These are phyloP conservation scores for Hystrix brachyura DNA, from an alignment of 2,113 vertebrate species.

Conservation along the genomic window DNA sequence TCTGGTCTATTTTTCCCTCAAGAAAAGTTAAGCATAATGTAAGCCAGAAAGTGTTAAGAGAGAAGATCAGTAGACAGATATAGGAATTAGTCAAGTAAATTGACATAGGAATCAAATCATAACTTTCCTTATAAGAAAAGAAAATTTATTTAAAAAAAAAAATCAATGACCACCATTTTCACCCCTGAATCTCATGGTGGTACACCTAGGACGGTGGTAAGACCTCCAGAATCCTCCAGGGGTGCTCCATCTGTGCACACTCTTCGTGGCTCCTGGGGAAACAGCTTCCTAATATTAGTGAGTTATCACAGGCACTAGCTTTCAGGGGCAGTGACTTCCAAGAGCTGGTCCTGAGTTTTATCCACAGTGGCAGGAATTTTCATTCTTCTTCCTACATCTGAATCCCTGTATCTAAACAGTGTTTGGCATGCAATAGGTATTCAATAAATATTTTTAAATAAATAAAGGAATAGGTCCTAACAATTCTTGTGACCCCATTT, in stretches of 20 bases:
- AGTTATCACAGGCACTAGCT: neutral
- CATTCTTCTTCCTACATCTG: neutral
- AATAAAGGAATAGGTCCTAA: neutral
- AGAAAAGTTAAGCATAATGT: slow-evolving; percentile 1
- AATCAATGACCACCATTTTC: neutral
- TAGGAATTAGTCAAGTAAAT: neutral
- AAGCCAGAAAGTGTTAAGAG: neutral
- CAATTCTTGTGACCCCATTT: neutral
- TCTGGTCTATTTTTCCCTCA: neutral
- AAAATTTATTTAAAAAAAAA: neutral
- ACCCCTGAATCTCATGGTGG: neutral
- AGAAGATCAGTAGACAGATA: neutral
- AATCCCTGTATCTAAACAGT: neutral
- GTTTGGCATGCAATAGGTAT: neutral
- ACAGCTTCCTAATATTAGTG: neutral
- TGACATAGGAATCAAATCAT: neutral
- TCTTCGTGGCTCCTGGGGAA: neutral
- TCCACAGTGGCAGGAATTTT: neutral
- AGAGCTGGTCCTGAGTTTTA: neutral
- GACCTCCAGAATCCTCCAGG: neutral
- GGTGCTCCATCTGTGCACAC: neutral
- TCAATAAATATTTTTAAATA: neutral
- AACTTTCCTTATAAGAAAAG: neutral
- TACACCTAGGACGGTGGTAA: neutral
- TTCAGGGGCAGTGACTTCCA: neutral